Conservation (phyloP, 1,140 invertebrate species). For the Leguminivora glycinivorella region DNA sequence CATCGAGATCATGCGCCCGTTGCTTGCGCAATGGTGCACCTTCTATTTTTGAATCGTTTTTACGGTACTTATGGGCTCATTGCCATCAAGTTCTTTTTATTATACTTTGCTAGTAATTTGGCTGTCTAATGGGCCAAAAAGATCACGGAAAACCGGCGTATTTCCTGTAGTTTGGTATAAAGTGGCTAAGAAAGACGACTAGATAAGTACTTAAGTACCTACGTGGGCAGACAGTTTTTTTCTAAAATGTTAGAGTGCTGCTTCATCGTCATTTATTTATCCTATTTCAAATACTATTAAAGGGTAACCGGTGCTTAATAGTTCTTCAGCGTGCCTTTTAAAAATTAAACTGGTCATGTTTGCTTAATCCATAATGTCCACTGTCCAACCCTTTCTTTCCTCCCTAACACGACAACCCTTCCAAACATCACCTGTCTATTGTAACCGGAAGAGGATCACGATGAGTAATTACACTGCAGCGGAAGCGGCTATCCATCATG, state of each 20-base stretch:
- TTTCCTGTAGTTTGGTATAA: no score
- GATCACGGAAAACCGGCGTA: no score
- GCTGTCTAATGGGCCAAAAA: neutral
- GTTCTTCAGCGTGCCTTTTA: neutral
- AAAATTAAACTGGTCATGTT: neutral
- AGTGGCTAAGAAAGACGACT: no score
- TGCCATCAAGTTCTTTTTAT: neutral
- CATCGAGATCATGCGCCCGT: constrained; percentile 1
- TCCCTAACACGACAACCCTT: constrained; percentile 1
- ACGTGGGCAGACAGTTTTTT: neutral
- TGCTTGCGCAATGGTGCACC: constrained; percentile 9
- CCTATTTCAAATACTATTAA: no score
- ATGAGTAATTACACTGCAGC: constrained; percentile 22
- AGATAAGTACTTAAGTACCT: no score
- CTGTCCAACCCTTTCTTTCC: neutral
- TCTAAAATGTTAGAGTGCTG: neutral
- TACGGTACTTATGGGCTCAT: neutral
- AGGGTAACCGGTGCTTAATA: no score
- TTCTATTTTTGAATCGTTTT: constrained; percentile 6
- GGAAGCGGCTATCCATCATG: constrained; percentile 23
- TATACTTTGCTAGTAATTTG: neutral
- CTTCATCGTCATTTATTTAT: neutral
- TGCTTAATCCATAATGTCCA: neutral
- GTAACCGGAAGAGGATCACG: constrained; percentile 18
- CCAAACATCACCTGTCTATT: constrained; percentile 4